These are phyloP conservation scores for Sorex maritimensis DNA, from an alignment of 2,797 vertebrate genomes.

Conservation along the genomic window DNA sequence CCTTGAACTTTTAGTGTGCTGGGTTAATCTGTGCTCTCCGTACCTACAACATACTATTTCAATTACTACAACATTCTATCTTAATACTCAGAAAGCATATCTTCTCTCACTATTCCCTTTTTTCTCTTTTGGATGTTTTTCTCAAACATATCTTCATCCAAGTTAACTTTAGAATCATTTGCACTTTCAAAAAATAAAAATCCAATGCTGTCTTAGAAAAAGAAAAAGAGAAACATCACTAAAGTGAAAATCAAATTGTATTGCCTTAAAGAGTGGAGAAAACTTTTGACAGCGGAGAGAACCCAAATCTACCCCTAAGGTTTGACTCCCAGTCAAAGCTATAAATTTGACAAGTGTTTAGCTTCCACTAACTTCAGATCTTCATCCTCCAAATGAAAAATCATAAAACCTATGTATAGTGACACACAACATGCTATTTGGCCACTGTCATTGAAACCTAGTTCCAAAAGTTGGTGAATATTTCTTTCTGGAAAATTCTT, in stretches of 20 bases:
- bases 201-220: conserved; percentile 63
- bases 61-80: conserved; percentile 10
- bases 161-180: conserved; percentile 81
- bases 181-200: conserved; percentile 75
- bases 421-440: background rate
- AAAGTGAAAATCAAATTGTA: conserved; percentile 76
- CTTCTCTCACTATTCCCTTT: conserved; percentile 51
- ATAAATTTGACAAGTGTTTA: conserved; percentile 54
- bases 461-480: conserved; percentile 24
- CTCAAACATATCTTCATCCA: conserved; percentile 73
- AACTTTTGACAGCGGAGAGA: conserved; percentile 71
- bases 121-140: conserved; percentile 67
- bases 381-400: conserved; percentile 43
- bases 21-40: background rate
- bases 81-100: conserved; percentile 52
- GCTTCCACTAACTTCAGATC: conserved; percentile 28
- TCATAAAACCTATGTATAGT: background rate
- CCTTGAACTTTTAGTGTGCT: conserved; percentile 21
- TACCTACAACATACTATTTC: background rate
- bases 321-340: conserved; percentile 65
- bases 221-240: conserved; percentile 61
- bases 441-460: background rate
- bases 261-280: conserved; percentile 74
- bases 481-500: conserved; percentile 35
- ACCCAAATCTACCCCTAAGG: conserved; percentile 67